phyloP scores from a whole-genome alignment of 2,797 vertebrate genomes.

The Anguilla anguilla region DNA sequence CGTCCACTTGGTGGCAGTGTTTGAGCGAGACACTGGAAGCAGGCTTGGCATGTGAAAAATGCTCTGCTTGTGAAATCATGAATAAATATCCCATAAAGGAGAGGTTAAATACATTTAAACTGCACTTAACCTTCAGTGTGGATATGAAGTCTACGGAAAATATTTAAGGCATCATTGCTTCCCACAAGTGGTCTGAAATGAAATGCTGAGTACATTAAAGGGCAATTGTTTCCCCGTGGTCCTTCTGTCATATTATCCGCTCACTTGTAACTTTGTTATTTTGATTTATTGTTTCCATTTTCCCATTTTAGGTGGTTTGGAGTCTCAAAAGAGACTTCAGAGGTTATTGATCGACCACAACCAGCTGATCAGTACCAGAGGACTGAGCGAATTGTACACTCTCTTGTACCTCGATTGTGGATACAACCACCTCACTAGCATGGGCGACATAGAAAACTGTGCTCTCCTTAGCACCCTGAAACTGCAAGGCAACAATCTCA shows the following conservation, averaged over 20 bases:
- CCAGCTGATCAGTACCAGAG: constrained; percentile 86
- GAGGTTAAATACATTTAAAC: constrained; percentile 47
- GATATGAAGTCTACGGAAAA: neutral
- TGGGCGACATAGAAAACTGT: constrained; percentile 84
- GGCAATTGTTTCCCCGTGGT: neutral
- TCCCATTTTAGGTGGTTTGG: constrained; percentile 78
- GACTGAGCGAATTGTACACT: constrained; percentile 76
- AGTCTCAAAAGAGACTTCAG: constrained; percentile 81
- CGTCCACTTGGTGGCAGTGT: constrained; percentile 67
- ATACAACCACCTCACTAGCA: constrained; percentile 82
- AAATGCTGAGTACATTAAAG: neutral
- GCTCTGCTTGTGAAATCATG: constrained; percentile 50
- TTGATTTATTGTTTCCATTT: constrained; percentile 32
- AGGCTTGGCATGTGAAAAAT: neutral
- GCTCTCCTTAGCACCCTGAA: constrained; percentile 84
- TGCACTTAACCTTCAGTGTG: constrained; percentile 39
- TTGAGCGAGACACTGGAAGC: constrained; percentile 4
- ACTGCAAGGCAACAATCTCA: constrained; percentile 86
- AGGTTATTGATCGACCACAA: constrained; percentile 86
- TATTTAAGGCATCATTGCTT: constrained; percentile 10
- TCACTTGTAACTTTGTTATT: constrained; percentile 18
- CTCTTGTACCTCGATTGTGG: constrained; percentile 87
- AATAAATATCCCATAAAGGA: constrained; percentile 55
- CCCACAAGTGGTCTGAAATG: constrained; percentile 9
- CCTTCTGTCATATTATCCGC: neutral